Evolutionary conservation across 2,888 invertebrate species (phyloP).

Genomic region (Frankliniella intonsa): DNA sequence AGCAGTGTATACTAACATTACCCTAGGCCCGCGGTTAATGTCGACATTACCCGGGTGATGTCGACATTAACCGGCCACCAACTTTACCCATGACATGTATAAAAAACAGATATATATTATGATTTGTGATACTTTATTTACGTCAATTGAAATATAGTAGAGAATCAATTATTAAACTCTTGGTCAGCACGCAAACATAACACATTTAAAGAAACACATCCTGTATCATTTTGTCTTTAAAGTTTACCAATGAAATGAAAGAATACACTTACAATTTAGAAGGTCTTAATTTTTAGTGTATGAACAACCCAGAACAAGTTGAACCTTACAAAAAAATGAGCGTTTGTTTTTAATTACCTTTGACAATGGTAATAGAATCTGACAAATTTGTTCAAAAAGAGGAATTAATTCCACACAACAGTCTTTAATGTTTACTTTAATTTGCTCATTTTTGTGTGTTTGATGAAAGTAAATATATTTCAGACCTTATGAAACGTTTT

Average conservation of each 20-base stretch:
- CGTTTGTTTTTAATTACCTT: neutral
- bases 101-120: too few relatives aligned
- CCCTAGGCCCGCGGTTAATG: too few relatives aligned
- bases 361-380: neutral
- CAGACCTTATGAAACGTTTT: neutral
- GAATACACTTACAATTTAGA: neutral
- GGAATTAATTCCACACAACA: neutral
- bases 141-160: too few relatives aligned
- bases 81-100: too few relatives aligned
- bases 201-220: neutral
- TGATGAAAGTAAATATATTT: neutral
- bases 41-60: too few relatives aligned
- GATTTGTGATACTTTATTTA: too few relatives aligned
- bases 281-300: neutral
- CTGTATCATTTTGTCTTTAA: neutral
- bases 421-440: neutral
- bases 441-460: neutral
- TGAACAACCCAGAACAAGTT: neutral
- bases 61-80: too few relatives aligned
- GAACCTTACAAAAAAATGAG: neutral
- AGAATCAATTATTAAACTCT: too few relatives aligned
- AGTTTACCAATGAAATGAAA: neutral
- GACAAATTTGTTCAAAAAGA: neutral
- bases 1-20: too few relatives aligned
- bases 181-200: neutral